Base-by-base conservation (phyloP, 2,113 vertebrate genomes). In the Isurus oxyrinchus region DNA sequence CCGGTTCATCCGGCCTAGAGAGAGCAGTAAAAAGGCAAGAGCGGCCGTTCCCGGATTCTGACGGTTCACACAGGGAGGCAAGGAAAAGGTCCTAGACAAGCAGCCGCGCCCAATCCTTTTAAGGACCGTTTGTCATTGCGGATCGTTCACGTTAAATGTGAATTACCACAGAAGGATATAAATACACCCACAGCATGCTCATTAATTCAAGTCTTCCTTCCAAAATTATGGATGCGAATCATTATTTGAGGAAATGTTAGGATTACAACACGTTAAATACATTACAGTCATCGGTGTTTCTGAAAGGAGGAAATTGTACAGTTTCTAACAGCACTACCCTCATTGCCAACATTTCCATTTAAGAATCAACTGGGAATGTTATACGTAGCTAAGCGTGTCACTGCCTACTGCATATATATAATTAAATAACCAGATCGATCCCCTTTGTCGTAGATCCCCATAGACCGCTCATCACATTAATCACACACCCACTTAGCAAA, bases 101-200 rank as follows among this genome's bases (percentile, higher is more conserved):
- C 59, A 63, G 90, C 90, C 90, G 90, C 90, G 59, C 90, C 90
- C 90, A 94, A 40, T 94, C 90, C 90, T 94, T 94, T 94, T 94
- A 63, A 40, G 90, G 90, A n/a, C 59, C 59, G 90, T 94, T 94
- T 63, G 90, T 63, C 90, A 94, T 63, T 94, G 90, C 59, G 21
- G 88, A 94, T 94, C 31, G 31, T 4, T 61, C 57, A 1, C 66
- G 90, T 94, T 94, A 66, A 93, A 93, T 61, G 19, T 19, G 57
- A 93, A 93, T 93, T 61, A n/a, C 88, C 59, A 35, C 88, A 31
- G 88, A 19, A 11, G 55, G 27, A 91, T 59, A 91, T 57, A 11
- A 16, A 35, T 6, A 91, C 55, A 91, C 13, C 40, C n/a, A 40
- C 79, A 13, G 11, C 35, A 44, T 44, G 3, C 55, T 5, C 31